Conservation (phyloP, 2,797 vertebrate genomes). For the Poecilia picta region DNA sequence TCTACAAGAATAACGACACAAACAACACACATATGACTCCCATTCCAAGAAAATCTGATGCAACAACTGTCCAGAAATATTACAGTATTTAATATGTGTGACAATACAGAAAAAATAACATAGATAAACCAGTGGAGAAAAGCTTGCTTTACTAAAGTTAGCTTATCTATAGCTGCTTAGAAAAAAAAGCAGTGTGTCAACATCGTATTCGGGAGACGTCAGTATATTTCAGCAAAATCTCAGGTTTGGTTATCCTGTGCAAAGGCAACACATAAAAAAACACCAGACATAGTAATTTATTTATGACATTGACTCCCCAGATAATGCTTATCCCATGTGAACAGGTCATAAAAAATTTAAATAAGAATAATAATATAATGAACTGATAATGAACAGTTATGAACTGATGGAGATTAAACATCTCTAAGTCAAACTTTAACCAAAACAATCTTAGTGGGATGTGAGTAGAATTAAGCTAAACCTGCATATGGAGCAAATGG, state of each 20-base stretch:
- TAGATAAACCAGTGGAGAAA: not conserved
- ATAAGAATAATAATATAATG: too few relatives aligned
- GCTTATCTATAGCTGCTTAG: not conserved
- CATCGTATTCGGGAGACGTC: too few relatives aligned
- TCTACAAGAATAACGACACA: conserved; percentile 15
- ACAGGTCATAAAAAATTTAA: too few relatives aligned
- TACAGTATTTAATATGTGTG: not conserved
- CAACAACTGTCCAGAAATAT: not conserved
- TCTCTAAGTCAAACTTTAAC: not conserved
- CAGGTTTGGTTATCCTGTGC: too few relatives aligned
- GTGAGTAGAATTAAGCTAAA: not conserved
- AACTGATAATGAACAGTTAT: too few relatives aligned
- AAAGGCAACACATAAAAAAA: too few relatives aligned
- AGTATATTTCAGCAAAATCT: too few relatives aligned
- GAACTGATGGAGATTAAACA: not conserved
- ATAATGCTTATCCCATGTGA: too few relatives aligned
- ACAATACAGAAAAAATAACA: not conserved
- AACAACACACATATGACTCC: not conserved
- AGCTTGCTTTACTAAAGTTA: not conserved
- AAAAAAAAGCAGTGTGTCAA: too few relatives aligned
- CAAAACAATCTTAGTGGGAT: conserved; percentile 1
- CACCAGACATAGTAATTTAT: too few relatives aligned
- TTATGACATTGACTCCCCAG: too few relatives aligned
- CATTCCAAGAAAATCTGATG: not conserved
- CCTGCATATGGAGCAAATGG: conserved; percentile 31